A percentile compares a stretch with the other conserved stretches of the same genome.
These are phyloP conservation scores for Priocnemis perturbator DNA, from an alignment of 2,888 invertebrate genomes.

Conservation along the genomic window DNA sequence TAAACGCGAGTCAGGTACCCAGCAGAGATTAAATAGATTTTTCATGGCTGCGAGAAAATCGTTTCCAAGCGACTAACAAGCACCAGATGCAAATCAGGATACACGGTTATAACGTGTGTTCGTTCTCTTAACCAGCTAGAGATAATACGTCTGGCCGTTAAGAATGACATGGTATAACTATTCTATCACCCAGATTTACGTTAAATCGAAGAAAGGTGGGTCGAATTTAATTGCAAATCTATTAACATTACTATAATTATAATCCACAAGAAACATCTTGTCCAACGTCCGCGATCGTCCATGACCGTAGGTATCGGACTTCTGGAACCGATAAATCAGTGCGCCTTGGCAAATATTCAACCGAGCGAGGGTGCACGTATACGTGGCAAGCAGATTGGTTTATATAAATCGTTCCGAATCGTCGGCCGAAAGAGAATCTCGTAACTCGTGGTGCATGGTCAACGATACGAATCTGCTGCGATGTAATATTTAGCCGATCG, in stretches of 20 bases:
- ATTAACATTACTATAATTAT: no score
- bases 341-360: conserved; percentile 7
- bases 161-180: conserved; percentile 24
- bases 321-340: not conserved
- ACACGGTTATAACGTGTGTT: conserved; percentile 29
- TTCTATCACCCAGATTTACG: no score
- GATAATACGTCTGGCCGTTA: conserved; percentile 19
- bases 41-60: conserved; percentile 67
- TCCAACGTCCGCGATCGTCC: no score
- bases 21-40: conserved; percentile 69
- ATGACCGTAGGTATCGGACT: no score
- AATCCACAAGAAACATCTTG: no score
- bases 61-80: conserved; percentile 64
- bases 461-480: conserved; percentile 61
- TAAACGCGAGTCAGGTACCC: conserved; percentile 49
- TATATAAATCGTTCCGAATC: conserved; percentile 46
- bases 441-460: conserved; percentile 54
- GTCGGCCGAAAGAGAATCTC: conserved; percentile 45
- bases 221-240: no score
- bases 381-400: conserved; percentile 32
- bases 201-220: no score
- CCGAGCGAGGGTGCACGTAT: conserved; percentile 33
- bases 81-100: conserved; percentile 68
- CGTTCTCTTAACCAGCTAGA: conserved; percentile 27
- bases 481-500: conserved; percentile 65